Percentiles rank a stretch among this genome's conserved stretches.
Evolutionary conservation across 2,888 invertebrate genomes (phyloP).

Genomic region (Andrena marginata): DNA sequence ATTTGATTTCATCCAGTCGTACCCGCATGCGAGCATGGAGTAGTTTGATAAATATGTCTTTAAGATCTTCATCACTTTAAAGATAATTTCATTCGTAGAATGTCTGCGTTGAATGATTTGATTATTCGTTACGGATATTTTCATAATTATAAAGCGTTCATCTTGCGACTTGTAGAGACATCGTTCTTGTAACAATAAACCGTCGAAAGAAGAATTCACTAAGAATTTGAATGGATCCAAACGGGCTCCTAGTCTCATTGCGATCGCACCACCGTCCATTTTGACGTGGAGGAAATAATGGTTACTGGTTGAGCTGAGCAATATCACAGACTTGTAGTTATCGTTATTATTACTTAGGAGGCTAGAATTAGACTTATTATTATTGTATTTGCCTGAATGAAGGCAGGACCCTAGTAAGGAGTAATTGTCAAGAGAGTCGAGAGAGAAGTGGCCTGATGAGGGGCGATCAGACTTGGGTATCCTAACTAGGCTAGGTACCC

Average conservation of each 20-base stretch:
- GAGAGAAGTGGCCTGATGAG: slow-evolving; percentile 82
- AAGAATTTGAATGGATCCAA: slow-evolving; percentile 24
- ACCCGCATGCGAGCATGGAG: background rate
- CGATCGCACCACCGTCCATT: slow-evolving; percentile 65
- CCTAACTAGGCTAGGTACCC: slow-evolving; percentile 85
- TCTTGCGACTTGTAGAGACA: slow-evolving; percentile 8
- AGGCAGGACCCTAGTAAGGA: slow-evolving; percentile 84
- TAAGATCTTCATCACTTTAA: slow-evolving; percentile 1
- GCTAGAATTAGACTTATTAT: slow-evolving; percentile 85
- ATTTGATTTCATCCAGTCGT: background rate
- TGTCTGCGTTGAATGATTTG: slow-evolving; percentile 4
- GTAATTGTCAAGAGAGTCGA: slow-evolving; percentile 84
- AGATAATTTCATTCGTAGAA: background rate
- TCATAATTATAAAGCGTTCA: slow-evolving; percentile 7
- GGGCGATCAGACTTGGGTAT: slow-evolving; percentile 85
- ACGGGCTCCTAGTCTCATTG: slow-evolving; percentile 55
- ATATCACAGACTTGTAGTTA: slow-evolving; percentile 85
- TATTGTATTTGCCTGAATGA: slow-evolving; percentile 84
- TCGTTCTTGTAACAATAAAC: slow-evolving; percentile 27
- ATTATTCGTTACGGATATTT: slow-evolving; percentile 18
- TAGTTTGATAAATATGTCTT: slow-evolving; percentile 1
- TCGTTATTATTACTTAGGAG: slow-evolving; percentile 84
- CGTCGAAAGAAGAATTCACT: slow-evolving; percentile 38
- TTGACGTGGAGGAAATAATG: slow-evolving; percentile 79
- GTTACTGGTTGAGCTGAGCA: slow-evolving; percentile 85